Percentiles rank a stretch among this genome's conserved stretches.
Evolutionary conservation across 1,140 invertebrate species (phyloP).

Genomic region (Probaryconus sp.): DNA sequence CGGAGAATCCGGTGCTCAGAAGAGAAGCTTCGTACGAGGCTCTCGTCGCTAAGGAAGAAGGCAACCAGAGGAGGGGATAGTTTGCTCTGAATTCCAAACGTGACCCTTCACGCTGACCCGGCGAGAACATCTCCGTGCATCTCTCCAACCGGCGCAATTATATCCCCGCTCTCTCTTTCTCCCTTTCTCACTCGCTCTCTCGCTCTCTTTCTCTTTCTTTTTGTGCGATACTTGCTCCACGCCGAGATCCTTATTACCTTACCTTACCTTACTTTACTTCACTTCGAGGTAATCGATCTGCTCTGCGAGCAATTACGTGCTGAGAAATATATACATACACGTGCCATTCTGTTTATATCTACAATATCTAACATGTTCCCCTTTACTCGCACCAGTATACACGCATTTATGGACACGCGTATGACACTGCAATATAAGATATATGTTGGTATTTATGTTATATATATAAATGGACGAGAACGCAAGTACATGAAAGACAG

Average conservation of each 20-base stretch:
- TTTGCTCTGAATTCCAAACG: slow-evolving; percentile 79
- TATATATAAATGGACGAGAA: no score
- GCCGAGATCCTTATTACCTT: slow-evolving; percentile 58
- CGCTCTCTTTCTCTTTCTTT: no score
- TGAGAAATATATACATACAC: slow-evolving; percentile 44
- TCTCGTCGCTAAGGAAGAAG: slow-evolving; percentile 47
- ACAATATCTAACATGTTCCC: slow-evolving; percentile 40
- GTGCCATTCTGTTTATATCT: slow-evolving; percentile 51
- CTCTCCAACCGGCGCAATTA: slow-evolving; percentile 70
- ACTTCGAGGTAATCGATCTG: slow-evolving; percentile 53
- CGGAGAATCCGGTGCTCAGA: slow-evolving; percentile 46
- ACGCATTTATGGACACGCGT: slow-evolving; percentile 10
- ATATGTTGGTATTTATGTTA: no score
- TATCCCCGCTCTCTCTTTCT: slow-evolving; percentile 63
- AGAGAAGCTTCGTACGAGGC: slow-evolving; percentile 47
- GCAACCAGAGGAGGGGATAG: slow-evolving; percentile 68
- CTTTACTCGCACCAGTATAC: slow-evolving; percentile 3
- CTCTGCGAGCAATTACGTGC: slow-evolving; percentile 59
- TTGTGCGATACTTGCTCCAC: slow-evolving; percentile 53
- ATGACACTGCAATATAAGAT: not conserved
- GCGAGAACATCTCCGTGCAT: slow-evolving; percentile 76
- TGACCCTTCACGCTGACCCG: slow-evolving; percentile 76
- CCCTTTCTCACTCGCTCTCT: no score
- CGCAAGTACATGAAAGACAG: no score
- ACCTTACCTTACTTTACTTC: slow-evolving; percentile 38